A percentile compares a stretch with the other conserved stretches of the same genome.
Conservation (phyloP, 2,797 vertebrate species). For the Pipistrellus pygmaeus region DNA sequence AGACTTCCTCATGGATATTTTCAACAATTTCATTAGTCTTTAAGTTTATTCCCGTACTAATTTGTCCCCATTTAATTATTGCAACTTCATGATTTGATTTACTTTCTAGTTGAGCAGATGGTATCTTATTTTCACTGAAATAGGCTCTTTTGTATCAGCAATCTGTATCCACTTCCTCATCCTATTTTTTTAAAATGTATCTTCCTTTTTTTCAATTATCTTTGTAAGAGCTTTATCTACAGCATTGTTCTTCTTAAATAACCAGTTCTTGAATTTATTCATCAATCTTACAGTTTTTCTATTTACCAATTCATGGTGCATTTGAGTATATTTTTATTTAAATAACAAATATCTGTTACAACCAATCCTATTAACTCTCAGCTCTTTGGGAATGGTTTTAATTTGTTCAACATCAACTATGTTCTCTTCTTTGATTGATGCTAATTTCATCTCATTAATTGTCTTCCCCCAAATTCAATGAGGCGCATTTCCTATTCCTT, state of each 20-base stretch:
- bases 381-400: neutral
- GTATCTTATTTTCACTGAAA: slow-evolving; percentile 65
- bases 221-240: neutral
- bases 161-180: slow-evolving; percentile 40
- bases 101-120: slow-evolving; percentile 59
- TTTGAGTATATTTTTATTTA: slow-evolving; percentile 32
- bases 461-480: neutral
- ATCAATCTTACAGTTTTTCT: neutral
- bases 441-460: slow-evolving; percentile 1
- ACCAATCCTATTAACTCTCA: neutral
- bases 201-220: neutral
- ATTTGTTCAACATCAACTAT: neutral
- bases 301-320: slow-evolving; percentile 3
- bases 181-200: slow-evolving; percentile 22
- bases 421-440: neutral
- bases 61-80: slow-evolving; percentile 59
- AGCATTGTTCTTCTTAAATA: slow-evolving; percentile 16
- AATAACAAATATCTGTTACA: slow-evolving; percentile 36
- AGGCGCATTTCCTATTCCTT: neutral
- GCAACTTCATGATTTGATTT: slow-evolving; percentile 59
- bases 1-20: neutral
- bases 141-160: slow-evolving; percentile 27
- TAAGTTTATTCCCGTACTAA: slow-evolving; percentile 18
- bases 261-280: neutral
- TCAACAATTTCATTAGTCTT: neutral